Evolutionary conservation across 2,113 vertebrate genomes (phyloP).

Genomic region (Turnix velox): DNA sequence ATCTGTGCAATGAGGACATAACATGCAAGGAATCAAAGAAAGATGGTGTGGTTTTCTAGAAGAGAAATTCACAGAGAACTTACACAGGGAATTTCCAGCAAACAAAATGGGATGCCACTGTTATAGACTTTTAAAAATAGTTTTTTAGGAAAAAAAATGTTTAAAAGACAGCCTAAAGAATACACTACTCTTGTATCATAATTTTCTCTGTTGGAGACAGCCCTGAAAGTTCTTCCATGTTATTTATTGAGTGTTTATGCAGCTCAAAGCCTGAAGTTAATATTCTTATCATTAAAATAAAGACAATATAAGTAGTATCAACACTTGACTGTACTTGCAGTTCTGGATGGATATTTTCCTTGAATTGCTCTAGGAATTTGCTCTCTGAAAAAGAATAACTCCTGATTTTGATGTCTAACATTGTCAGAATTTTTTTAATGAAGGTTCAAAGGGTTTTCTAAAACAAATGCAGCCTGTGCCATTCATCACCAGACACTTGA

Average conservation of each 20-base stretch:
- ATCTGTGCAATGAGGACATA: not conserved
- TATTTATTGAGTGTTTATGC: not conserved
- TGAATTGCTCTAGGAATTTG: not conserved
- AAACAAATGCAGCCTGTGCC: not conserved
- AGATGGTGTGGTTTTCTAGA: not conserved
- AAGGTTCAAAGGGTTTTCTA: not conserved
- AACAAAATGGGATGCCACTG: not conserved
- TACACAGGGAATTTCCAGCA: not conserved
- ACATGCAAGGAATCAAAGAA: not conserved
- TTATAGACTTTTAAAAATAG: not conserved
- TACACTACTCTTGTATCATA: not conserved
- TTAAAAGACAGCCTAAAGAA: not conserved
- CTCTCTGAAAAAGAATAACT: not conserved
- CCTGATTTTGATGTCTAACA: not conserved
- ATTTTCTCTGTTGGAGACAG: not conserved
- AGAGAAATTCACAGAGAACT: not conserved
- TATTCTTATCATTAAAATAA: too few relatives aligned
- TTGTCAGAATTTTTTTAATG: not conserved
- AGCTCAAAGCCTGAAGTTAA: too few relatives aligned
- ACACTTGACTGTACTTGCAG: too few relatives aligned
- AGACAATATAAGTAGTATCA: too few relatives aligned
- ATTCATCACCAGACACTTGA: not conserved
- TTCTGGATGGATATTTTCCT: not conserved
- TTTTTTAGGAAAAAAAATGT: not conserved
- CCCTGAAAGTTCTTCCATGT: not conserved